phyloP scores from a whole-genome alignment of 2,888 invertebrate species.

The Leucania comma region DNA sequence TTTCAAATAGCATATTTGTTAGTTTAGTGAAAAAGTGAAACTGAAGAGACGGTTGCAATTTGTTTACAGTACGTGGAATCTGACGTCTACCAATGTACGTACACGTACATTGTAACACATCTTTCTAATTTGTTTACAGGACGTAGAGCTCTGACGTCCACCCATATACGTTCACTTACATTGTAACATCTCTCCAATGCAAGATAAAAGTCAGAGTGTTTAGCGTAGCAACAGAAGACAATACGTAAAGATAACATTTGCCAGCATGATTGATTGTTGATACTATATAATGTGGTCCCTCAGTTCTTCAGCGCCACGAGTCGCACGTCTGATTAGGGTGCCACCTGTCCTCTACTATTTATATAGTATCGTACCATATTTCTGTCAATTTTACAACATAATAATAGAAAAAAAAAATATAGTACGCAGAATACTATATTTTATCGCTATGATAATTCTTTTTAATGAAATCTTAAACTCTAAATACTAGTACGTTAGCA shows the following conservation, averaged over 20 bases:
- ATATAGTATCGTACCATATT: too few relatives aligned
- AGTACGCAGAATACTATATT: too few relatives aligned
- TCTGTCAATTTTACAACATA: too few relatives aligned
- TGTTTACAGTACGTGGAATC: not conserved
- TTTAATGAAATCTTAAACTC: too few relatives aligned
- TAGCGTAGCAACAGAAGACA: conserved; percentile 33
- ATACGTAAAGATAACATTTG: conserved; percentile 10
- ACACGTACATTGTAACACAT: not conserved
- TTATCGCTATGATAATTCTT: too few relatives aligned
- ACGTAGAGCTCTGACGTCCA: not conserved
- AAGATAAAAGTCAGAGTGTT: conserved; percentile 7
- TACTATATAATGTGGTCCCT: conserved; percentile 16
- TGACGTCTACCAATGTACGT: not conserved
- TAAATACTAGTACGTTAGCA: too few relatives aligned
- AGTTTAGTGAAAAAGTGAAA: not conserved
- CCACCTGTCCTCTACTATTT: too few relatives aligned
- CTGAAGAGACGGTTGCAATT: not conserved
- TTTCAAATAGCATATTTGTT: not conserved
- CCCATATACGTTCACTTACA: not conserved
- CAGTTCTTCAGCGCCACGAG: conserved; percentile 28
- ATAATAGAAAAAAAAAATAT: too few relatives aligned
- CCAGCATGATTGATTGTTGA: conserved; percentile 32
- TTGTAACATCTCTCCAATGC: not conserved
- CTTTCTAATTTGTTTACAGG: not conserved
- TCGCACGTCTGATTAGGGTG: not conserved